These are phyloP conservation scores for Irena cyanogastra DNA, from an alignment of 2,113 vertebrate species.

Conservation along the genomic window DNA sequence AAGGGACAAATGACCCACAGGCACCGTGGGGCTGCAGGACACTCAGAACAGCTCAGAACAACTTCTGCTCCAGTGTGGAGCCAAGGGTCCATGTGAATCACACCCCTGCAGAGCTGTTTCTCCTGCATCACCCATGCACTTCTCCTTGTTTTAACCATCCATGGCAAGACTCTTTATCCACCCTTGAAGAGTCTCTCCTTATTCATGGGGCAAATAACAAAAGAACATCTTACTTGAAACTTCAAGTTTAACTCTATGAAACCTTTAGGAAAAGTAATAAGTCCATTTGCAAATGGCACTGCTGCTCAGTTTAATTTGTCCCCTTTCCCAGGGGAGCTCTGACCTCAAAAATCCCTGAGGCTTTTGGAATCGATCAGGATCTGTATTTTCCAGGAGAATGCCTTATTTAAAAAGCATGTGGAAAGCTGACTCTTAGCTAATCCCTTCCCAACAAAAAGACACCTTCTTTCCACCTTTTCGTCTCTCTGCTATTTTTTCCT, in stretches of 20 bases:
- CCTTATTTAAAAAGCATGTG: constrained; percentile 23
- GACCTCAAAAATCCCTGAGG: neutral
- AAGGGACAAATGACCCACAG: neutral
- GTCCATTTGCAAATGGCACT: neutral
- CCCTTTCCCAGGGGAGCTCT: neutral
- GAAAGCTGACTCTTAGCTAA: constrained; percentile 4
- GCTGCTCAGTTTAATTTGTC: neutral
- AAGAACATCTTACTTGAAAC: neutral
- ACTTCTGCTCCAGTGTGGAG: no score
- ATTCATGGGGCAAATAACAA: neutral
- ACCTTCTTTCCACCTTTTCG: neutral
- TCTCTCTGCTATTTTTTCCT: neutral
- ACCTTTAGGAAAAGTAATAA: neutral
- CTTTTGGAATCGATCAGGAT: constrained; percentile 2
- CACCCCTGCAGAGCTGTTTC: rapidly evolving
- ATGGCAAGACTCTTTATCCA: neutral
- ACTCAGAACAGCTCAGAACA: neutral
- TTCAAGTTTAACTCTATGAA: neutral
- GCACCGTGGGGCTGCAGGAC: neutral
- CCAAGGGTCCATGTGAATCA: neutral
- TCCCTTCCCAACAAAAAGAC: neutral
- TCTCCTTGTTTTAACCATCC: neutral
- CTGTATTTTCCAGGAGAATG: neutral
- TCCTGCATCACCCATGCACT: neutral
- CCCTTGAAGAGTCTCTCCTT: neutral